A percentile compares a stretch with the other conserved stretches of the same genome.
Evolutionary conservation across 1,140 invertebrate species (phyloP).

Genomic region (Thaumetopoea pityocampa): DNA sequence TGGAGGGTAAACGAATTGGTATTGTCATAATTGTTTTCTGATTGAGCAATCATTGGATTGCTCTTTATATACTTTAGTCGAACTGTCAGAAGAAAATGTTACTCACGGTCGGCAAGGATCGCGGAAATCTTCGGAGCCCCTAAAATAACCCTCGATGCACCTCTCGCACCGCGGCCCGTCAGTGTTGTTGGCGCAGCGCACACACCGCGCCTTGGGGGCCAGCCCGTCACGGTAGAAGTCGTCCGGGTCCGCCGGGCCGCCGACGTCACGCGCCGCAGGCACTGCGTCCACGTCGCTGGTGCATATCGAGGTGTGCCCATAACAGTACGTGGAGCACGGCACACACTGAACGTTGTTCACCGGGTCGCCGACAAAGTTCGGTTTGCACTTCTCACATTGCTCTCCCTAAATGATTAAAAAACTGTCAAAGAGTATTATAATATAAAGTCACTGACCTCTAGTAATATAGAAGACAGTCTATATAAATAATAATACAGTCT

Average conservation of each 20-base stretch:
- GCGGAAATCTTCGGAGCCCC: slow-evolving; percentile 85
- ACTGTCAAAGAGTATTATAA: too few species aligned
- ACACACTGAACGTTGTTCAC: slow-evolving; percentile 90
- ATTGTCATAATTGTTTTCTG: too few species aligned
- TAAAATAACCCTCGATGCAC: slow-evolving; percentile 90
- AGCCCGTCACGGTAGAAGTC: slow-evolving; percentile 78
- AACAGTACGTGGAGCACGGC: slow-evolving; percentile 91
- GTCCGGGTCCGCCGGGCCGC: slow-evolving; percentile 69
- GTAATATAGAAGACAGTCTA: too few species aligned
- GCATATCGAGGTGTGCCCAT: slow-evolving; percentile 91
- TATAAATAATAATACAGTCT: too few species aligned
- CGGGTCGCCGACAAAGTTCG: slow-evolving; percentile 94
- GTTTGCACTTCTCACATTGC: slow-evolving; percentile 92
- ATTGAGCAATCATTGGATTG: too few species aligned
- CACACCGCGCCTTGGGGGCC: slow-evolving; percentile 84
- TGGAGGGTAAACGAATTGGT: too few species aligned
- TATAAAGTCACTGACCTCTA: too few species aligned
- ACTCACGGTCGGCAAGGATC: slow-evolving; percentile 85
- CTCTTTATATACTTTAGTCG: background rate
- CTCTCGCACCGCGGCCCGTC: slow-evolving; percentile 89
- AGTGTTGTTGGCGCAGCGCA: slow-evolving; percentile 91
- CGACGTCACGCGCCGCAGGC: slow-evolving; percentile 76
- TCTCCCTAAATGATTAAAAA: slow-evolving; percentile 72
- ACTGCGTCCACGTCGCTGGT: slow-evolving; percentile 73
- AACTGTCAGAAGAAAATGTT: background rate